Conservation (phyloP, 2,888 invertebrate genomes). For the Podabrus alpinus region DNA sequence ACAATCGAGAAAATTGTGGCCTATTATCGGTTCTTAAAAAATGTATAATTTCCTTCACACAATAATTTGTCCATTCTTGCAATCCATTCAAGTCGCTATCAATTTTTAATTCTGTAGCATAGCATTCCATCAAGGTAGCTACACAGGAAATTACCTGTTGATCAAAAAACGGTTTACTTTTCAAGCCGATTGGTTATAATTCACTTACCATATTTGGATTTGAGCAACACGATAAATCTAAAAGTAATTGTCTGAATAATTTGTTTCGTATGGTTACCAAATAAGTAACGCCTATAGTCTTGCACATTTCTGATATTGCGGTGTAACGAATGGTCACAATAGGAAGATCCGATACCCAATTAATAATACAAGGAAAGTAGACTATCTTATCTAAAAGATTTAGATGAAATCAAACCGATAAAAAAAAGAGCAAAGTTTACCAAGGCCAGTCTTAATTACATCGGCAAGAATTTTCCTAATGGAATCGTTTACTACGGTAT, state of each 20-base stretch:
- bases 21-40: constrained; percentile 41
- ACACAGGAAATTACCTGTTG: constrained; percentile 59
- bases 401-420: neutral
- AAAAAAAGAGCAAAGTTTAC: neutral
- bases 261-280: constrained; percentile 49
- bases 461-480: neutral
- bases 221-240: neutral
- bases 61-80: constrained; percentile 57
- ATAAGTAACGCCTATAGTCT: constrained; percentile 47
- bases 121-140: constrained; percentile 59
- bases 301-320: constrained; percentile 41
- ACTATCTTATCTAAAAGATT: neutral
- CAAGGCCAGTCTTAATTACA: neutral
- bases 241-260: constrained; percentile 48
- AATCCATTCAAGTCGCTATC: constrained; percentile 35
- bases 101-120: constrained; percentile 49
- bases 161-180: constrained; percentile 30
- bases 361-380: constrained; percentile 5
- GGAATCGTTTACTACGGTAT: neutral
- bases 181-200: neutral
- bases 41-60: constrained; percentile 49
- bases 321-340: constrained; percentile 41
- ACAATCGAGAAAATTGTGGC: constrained; percentile 44
- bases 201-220: neutral
- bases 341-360: constrained; percentile 9